phyloP scores from a whole-genome alignment of 2,888 invertebrate species.

The Achlya flavicornis region DNA sequence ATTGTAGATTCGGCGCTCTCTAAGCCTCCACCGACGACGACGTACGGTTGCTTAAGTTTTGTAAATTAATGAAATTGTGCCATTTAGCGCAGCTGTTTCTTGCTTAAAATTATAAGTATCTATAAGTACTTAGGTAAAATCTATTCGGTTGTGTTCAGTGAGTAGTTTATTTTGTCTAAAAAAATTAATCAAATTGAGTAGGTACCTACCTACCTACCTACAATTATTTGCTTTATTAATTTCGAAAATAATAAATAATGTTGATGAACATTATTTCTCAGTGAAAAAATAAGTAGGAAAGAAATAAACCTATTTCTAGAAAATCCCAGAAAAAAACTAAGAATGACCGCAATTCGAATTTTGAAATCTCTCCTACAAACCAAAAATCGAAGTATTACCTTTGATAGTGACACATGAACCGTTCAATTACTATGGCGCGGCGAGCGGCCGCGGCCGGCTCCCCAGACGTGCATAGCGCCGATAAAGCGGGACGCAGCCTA shows the following conservation, averaged over 20 bases:
- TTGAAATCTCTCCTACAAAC: background rate
- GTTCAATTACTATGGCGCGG: conserved; percentile 60
- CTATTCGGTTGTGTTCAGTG: background rate
- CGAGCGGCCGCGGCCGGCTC: conserved; percentile 48
- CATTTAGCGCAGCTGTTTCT: conserved; percentile 32
- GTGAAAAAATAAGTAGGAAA: too few species aligned
- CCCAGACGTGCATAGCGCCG: conserved; percentile 64
- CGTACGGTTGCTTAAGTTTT: conserved; percentile 39
- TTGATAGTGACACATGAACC: conserved; percentile 17
- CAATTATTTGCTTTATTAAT: too few species aligned
- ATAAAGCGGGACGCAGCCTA: conserved; percentile 73
- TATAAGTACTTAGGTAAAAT: background rate
- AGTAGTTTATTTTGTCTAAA: too few species aligned
- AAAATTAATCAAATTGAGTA: too few species aligned
- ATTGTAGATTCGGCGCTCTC: conserved; percentile 62
- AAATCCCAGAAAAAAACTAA: too few species aligned
- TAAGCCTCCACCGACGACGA: conserved; percentile 26
- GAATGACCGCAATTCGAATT: too few species aligned
- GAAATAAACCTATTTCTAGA: too few species aligned
- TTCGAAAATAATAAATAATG: too few species aligned
- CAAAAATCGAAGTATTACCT: background rate
- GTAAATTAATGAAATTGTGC: conserved; percentile 47
- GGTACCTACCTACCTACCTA: too few species aligned
- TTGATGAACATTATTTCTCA: too few species aligned
- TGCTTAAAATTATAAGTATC: conserved; percentile 32